Evolutionary conservation across 2,888 invertebrate genomes (phyloP), one percentile per base, ranked within the genome.

Genomic region (Zhengitettix transpicula): DNA sequence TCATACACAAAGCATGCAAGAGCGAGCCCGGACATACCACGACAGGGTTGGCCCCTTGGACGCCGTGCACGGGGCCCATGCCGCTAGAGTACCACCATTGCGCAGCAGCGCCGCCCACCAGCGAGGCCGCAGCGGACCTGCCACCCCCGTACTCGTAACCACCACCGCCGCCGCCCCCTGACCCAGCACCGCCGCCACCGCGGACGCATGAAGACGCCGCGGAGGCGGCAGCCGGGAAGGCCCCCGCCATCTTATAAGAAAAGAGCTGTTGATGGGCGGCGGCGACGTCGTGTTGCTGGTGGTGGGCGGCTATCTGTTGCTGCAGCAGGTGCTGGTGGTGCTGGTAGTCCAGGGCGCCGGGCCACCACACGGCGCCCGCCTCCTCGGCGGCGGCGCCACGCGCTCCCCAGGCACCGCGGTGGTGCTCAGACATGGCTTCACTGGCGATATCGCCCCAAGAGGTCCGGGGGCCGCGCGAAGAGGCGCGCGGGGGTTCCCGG

Each of bases 181-280:
- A 14, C 9, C 62, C 59, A 28, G 40, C 55, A 17, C 64, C 57
- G 60, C 64, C 58, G 9, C 62, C 59, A 28, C 55, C 55, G 41
- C 64, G 59, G 60, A 64, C 60, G 53, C 64, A 65, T 28, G 63
- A 60, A 52, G 59, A 58, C 40, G 55, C 77, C 68, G 78, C 77
- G 65, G 81, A 78, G 71, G 80, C 83, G 74, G 81, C 83, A 75
- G 81, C 82, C 69, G 87, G 82, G 78, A 89, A 88, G 73, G 85
- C 86, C 73, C 85, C 84, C 69, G 87, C 84, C 87, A 89, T 88
- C 80, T 89, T 89, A 74, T 89, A 89, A 64, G 85, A 84, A 73
- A 88, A 89, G 67, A 88, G 78, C 74, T 88, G 88, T 71, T 87
- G 87, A 66, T 80, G 79, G 58, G 77, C 77, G 64, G 78, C 78